phyloP scores from a whole-genome alignment of 92 coral and sea anemone species.

The Actinernus sp. region DNA sequence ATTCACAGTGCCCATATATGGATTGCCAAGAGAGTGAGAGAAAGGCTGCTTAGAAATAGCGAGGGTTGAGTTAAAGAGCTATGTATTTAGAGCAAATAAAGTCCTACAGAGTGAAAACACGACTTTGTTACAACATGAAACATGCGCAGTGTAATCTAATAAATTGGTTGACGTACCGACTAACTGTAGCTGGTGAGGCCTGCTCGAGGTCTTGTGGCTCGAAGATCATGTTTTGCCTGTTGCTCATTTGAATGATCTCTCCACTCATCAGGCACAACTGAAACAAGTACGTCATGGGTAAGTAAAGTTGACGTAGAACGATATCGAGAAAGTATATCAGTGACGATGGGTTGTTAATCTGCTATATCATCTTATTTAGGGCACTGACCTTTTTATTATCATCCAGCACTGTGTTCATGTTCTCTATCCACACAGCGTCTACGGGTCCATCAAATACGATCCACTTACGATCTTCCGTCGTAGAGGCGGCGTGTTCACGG shows the following conservation, averaged over 20 bases:
- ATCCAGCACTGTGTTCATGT: conserved; percentile 97
- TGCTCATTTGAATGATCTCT: conserved; percentile 96
- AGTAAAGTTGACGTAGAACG: too few species aligned
- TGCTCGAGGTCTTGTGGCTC: conserved; percentile 97
- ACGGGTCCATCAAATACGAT: conserved; percentile 98
- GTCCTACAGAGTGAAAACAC: too few species aligned
- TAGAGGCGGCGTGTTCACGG: conserved; percentile 94
- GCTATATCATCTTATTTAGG: too few species aligned
- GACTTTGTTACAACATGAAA: too few species aligned
- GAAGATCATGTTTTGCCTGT: conserved; percentile 95
- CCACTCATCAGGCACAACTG: conserved; percentile 99
- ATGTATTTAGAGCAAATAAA: too few species aligned
- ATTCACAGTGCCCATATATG: too few species aligned
- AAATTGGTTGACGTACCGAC: conserved; percentile 66
- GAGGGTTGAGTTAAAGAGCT: too few species aligned
- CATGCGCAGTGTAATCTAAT: not conserved
- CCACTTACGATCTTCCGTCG: conserved; percentile 93
- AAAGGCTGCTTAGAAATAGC: too few species aligned
- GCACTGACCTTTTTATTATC: conserved; percentile 83
- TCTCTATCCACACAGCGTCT: conserved; percentile 99
- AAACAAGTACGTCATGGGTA: not conserved
- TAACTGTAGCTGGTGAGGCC: conserved; percentile 98
- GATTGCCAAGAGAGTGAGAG: too few species aligned
- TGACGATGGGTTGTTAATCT: too few species aligned
- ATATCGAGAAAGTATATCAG: too few species aligned